Evolutionary conservation across 2,888 invertebrate species (phyloP).

Genomic region (Sialis fuliginosa): DNA sequence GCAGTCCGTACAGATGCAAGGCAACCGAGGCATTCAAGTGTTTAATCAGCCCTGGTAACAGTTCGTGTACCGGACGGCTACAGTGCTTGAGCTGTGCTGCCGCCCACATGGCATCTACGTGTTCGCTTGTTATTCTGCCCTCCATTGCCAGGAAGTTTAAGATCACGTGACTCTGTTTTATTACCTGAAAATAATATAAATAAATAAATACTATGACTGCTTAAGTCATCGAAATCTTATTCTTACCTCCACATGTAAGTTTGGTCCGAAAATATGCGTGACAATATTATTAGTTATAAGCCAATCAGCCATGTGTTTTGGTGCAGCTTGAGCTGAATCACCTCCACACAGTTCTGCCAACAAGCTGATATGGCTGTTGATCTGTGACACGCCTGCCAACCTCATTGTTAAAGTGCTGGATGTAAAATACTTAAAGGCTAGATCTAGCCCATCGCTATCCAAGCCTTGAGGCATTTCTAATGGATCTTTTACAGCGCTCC

Average conservation of each 20-base stretch:
- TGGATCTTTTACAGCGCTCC: conserved; percentile 89
- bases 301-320: conserved; percentile 76
- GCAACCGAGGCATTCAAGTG: conserved; percentile 79
- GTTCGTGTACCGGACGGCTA: conserved; percentile 81
- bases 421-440: conserved; percentile 93
- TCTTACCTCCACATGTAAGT: conserved; percentile 79
- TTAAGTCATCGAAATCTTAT: neutral
- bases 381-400: conserved; percentile 82
- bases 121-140: conserved; percentile 74
- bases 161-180: conserved; percentile 88
- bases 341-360: conserved; percentile 82
- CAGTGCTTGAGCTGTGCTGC: conserved; percentile 91
- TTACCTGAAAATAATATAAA: conserved; percentile 36
- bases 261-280: conserved; percentile 91
- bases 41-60: conserved; percentile 76
- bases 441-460: conserved; percentile 72
- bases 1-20: conserved; percentile 66
- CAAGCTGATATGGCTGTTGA: conserved; percentile 82
- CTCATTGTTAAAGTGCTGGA: conserved; percentile 89
- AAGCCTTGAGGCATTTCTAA: conserved; percentile 71
- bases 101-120: conserved; percentile 87
- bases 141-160: conserved; percentile 86
- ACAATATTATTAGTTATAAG: conserved; percentile 76
- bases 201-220: neutral
- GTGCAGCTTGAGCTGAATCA: conserved; percentile 51